Base-by-base conservation (phyloP, 2,113 vertebrate species). In the Platichthys stellatus region DNA sequence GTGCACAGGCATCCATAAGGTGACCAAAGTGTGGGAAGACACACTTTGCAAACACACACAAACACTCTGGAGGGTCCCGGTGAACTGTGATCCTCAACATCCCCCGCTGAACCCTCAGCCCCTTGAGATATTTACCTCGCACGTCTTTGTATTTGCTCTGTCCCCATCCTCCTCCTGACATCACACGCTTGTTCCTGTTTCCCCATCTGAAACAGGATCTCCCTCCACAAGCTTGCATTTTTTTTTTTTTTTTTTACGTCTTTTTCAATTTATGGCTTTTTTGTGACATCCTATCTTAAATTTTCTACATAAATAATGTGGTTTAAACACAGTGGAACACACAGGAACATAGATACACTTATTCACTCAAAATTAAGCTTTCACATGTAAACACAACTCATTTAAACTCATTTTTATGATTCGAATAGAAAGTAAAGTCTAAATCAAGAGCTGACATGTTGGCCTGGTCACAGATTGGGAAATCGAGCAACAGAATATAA, bases 41-140 rank as follows among this genome's bases (percentile, higher is more conserved):
- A 31, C 31, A n/a, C n/a, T n/a, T n/a, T n/a, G n/a, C 31, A 31
- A 63, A 63, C 18, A 57, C 13, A 69, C 23, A 12, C 45, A 78
- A 57, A 62, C 21, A 67, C 62, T 78, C 65, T 38, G 67, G 64
- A 72, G 61, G 78, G 87, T 80, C 66, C 53, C 69, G 43, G 38
- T 86, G 84, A 82, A 64, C 73, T 64, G 74, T 84, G 78, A 89
- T 79, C 72, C 70, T 47, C 60, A 60, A 79, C 81, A 82, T 89
- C 56, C 74, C 66, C 63, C 72, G 23, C 57, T 80, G 72, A 82
- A 70, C 83, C 59, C 26, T 69, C 60, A 28, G 31, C 74, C 77
- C 72, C 77, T 3, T 9, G 66, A 84, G 78, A 71, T 67, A 40
- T 78, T 77, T 51, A 77, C 69, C 64, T 72, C 74, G 76, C 80